Percentiles rank a stretch among this genome's conserved stretches.
phyloP scores from a whole-genome alignment of 2,888 invertebrate species.

The Phyto melanocephala region DNA sequence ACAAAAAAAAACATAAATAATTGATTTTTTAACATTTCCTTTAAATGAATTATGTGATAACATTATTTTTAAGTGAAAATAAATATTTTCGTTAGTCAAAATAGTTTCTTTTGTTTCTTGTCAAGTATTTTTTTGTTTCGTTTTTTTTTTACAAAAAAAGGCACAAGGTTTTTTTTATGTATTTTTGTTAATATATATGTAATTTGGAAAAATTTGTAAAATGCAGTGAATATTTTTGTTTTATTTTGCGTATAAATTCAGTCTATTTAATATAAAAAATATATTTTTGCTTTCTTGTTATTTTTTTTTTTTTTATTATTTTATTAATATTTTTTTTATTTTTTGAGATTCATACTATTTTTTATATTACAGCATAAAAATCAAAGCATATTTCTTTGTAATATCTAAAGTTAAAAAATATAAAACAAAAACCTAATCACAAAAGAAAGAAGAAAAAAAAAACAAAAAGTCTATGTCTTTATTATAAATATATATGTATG shows the following conservation, averaged over 20 bases:
- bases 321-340: slow-evolving; percentile 26
- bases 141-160: slow-evolving; percentile 67
- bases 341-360: slow-evolving; percentile 54
- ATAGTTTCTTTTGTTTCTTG: slow-evolving; percentile 20
- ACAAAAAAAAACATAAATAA: background rate
- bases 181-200: slow-evolving; percentile 33
- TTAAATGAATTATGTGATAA: background rate
- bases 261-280: slow-evolving; percentile 59
- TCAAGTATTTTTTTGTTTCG: slow-evolving; percentile 60
- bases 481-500: slow-evolving; percentile 19
- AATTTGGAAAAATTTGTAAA: slow-evolving; percentile 50
- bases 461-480: slow-evolving; percentile 12
- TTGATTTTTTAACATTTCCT: slow-evolving; percentile 8
- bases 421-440: slow-evolving; percentile 8
- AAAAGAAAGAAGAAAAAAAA: slow-evolving; percentile 15
- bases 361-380: slow-evolving; percentile 5
- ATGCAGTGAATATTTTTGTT: slow-evolving; percentile 57
- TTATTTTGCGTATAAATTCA: slow-evolving; percentile 59
- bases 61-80: background rate
- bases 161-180: slow-evolving; percentile 52
- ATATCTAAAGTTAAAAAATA: slow-evolving; percentile 3
- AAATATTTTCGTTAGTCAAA: slow-evolving; percentile 35
- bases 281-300: no score
- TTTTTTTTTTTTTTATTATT: slow-evolving; percentile 5
- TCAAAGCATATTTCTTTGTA: slow-evolving; percentile 47